These are phyloP conservation scores for Drosophila nr. fundita DNA, from an alignment of 2,888 invertebrate genomes.

Conservation along the genomic window DNA sequence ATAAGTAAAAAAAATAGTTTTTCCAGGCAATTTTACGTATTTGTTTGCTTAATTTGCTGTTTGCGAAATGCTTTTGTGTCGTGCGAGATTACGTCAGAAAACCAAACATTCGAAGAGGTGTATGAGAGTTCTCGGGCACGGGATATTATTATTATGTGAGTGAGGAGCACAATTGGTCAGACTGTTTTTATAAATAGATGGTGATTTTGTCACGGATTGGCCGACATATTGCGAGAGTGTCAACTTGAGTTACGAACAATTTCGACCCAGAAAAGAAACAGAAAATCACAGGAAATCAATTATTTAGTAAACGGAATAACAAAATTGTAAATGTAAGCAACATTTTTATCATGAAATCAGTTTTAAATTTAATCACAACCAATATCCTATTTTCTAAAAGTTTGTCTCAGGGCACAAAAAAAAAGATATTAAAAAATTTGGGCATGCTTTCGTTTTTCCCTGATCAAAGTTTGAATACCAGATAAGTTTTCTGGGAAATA, in stretches of 20 bases:
- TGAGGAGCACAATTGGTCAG: constrained; percentile 37
- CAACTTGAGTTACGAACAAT: constrained; percentile 25
- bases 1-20: constrained; percentile 46
- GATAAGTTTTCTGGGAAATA: constrained; percentile 34
- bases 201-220: constrained; percentile 55
- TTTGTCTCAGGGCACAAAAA: not conserved
- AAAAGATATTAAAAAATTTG: not conserved
- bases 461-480: constrained; percentile 37
- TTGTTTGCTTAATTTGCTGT: constrained; percentile 73
- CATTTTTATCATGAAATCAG: not conserved
- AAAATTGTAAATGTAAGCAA: not conserved
- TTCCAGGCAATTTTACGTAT: constrained; percentile 62
- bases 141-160: constrained; percentile 9
- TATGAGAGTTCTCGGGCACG: constrained; percentile 41
- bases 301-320: not conserved
- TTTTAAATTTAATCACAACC: not conserved
- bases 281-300: constrained; percentile 12
- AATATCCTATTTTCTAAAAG: not conserved
- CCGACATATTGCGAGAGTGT: constrained; percentile 44
- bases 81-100: constrained; percentile 63
- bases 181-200: constrained; percentile 65
- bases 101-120: constrained; percentile 41
- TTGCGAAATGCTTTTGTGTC: constrained; percentile 61
- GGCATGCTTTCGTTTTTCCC: not conserved
- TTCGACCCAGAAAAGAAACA: not conserved